Evolutionary conservation across 2,113 vertebrate species (phyloP).

Genomic region (Caranx ignobilis): DNA sequence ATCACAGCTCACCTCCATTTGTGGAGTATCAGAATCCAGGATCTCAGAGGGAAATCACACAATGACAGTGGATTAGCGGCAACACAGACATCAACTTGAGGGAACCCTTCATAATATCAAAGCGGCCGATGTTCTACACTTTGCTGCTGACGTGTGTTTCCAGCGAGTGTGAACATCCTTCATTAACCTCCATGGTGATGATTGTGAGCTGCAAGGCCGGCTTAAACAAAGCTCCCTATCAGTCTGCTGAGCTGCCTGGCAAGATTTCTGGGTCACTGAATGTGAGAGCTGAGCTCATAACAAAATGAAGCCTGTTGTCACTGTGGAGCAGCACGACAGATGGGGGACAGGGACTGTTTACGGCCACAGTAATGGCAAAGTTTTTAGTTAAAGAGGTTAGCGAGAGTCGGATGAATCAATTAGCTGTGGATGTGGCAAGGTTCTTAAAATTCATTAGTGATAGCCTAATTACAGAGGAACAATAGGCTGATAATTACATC

Average conservation of each 20-base stretch:
- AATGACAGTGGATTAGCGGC: slow-evolving; percentile 30
- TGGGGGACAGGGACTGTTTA: slow-evolving; percentile 59
- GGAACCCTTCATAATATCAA: slow-evolving; percentile 27
- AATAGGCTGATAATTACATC: slow-evolving; percentile 81
- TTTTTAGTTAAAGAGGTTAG: slow-evolving; percentile 75
- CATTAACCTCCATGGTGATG: slow-evolving; percentile 67
- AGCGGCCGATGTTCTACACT: slow-evolving; percentile 5
- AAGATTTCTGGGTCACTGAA: slow-evolving; percentile 72
- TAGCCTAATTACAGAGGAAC: slow-evolving; percentile 78
- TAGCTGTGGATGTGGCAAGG: slow-evolving; percentile 58
- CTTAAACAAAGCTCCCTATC: slow-evolving; percentile 58
- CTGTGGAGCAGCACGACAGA: slow-evolving; percentile 35
- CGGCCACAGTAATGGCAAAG: slow-evolving; percentile 33
- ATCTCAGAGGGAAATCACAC: slow-evolving; percentile 43
- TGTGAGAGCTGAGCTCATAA: slow-evolving; percentile 49
- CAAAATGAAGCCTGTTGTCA: slow-evolving; percentile 53
- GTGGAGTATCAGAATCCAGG: slow-evolving; percentile 26
- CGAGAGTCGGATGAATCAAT: slow-evolving; percentile 77
- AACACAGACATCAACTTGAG: slow-evolving; percentile 40
- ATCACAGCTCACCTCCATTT: slow-evolving; percentile 49
- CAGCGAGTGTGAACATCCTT: slow-evolving; percentile 48
- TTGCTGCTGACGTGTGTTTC: slow-evolving; percentile 34
- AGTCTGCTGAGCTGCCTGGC: slow-evolving; percentile 46
- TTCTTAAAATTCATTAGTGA: slow-evolving; percentile 82
- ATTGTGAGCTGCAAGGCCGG: slow-evolving; percentile 41